Conservation (phyloP, 1,140 invertebrate species). For the Ooceraea biroi region DNA sequence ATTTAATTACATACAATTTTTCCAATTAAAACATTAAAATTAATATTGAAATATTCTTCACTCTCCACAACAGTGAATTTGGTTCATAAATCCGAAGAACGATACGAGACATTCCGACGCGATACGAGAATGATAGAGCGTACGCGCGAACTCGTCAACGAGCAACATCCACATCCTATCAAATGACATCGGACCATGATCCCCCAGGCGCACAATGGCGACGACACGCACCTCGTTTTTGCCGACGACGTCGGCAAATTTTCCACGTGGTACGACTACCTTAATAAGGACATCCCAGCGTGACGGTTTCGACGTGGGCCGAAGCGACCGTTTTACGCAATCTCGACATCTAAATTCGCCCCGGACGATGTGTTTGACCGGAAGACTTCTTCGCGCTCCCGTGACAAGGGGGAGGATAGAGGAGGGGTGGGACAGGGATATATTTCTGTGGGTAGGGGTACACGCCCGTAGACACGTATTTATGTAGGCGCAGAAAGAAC, state of each 20-base stretch:
- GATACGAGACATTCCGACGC: neutral
- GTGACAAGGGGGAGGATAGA: too few species aligned
- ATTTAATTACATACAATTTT: too few species aligned
- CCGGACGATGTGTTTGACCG: conserved; percentile 65
- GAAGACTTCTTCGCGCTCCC: conserved; percentile 39
- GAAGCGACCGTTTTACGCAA: conserved; percentile 42
- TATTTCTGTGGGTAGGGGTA: neutral
- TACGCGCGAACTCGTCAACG: conserved; percentile 27
- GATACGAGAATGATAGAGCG: neutral
- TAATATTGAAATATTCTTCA: too few species aligned
- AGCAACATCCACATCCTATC: conserved; percentile 24
- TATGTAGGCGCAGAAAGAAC: conserved; percentile 38
- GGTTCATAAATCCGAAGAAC: too few species aligned
- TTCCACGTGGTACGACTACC: conserved; percentile 49
- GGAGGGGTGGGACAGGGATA: conserved; percentile 15
- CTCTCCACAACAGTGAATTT: too few species aligned
- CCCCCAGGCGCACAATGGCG: neutral
- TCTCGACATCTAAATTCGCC: conserved; percentile 72
- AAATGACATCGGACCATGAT: neutral
- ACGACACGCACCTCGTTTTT: conserved; percentile 19
- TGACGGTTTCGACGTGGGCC: conserved; percentile 19
- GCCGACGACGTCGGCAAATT: conserved; percentile 52
- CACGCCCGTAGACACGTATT: conserved; percentile 46
- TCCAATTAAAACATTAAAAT: neutral
- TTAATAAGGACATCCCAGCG: conserved; percentile 74